Conservation (phyloP, 2,113 vertebrate species). For the Apeltes quadracus region DNA sequence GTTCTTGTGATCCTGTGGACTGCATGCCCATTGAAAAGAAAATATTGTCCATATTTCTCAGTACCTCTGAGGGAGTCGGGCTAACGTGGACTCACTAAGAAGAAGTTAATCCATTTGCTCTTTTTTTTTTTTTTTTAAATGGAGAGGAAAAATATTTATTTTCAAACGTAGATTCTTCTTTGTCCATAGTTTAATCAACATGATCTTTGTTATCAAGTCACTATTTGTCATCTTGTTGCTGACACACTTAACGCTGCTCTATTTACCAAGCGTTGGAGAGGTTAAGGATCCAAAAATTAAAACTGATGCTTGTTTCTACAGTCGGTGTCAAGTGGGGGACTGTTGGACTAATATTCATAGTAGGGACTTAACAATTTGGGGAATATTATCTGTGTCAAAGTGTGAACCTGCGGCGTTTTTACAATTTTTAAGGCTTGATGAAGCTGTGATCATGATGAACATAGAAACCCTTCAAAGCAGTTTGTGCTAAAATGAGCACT, state of each 20-base stretch:
- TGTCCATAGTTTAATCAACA: constrained; percentile 65
- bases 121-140: constrained; percentile 51
- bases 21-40: constrained; percentile 88
- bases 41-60: constrained; percentile 84
- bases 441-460: constrained; percentile 52
- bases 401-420: constrained; percentile 46
- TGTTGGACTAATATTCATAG: constrained; percentile 53
- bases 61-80: constrained; percentile 72
- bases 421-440: constrained; percentile 43
- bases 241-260: constrained; percentile 64
- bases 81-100: constrained; percentile 59
- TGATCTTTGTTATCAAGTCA: constrained; percentile 67
- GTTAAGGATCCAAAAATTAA: constrained; percentile 55
- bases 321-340: constrained; percentile 62
- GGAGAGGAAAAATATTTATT: constrained; percentile 80
- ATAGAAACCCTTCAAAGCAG: constrained; percentile 47
- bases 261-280: constrained; percentile 57
- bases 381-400: constrained; percentile 49
- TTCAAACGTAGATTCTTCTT: constrained; percentile 74
- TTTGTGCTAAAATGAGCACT: constrained; percentile 78
- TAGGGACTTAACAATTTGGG: constrained; percentile 28
- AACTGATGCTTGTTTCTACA: constrained; percentile 65
- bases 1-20: constrained; percentile 88
- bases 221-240: constrained; percentile 48
- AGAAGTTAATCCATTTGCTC: constrained; percentile 62